These are phyloP conservation scores for Drosophila sordidula DNA, from an alignment of 2,888 invertebrate genomes.

Conservation along the genomic window DNA sequence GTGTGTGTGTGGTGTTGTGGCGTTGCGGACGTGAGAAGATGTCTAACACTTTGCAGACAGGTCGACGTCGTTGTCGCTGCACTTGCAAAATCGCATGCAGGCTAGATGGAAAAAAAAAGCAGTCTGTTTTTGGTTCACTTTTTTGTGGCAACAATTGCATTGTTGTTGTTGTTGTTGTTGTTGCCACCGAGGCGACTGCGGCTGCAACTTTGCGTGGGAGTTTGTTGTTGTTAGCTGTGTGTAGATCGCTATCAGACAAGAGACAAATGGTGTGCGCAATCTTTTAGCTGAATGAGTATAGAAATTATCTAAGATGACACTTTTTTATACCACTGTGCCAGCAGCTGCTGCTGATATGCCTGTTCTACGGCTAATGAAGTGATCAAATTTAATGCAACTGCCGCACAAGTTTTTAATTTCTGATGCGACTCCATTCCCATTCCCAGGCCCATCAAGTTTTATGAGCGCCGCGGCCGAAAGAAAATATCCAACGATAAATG, in stretches of 20 bases:
- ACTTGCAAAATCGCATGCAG: constrained; percentile 75
- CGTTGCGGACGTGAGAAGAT: constrained; percentile 77
- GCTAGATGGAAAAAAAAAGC: constrained; percentile 35
- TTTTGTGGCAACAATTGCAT: constrained; percentile 67
- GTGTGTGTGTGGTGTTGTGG: constrained; percentile 37
- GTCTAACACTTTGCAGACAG: constrained; percentile 80
- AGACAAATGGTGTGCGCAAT: constrained; percentile 84
- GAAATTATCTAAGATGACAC: constrained; percentile 75
- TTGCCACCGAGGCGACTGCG: constrained; percentile 48
- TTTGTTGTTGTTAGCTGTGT: constrained; percentile 56
- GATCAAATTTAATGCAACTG: constrained; percentile 48
- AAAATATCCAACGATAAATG: constrained; percentile 43
- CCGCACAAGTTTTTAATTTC: constrained; percentile 10
- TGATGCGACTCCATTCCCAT: constrained; percentile 42
- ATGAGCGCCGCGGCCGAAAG: constrained; percentile 16
- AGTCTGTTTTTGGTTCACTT: constrained; percentile 46
- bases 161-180: constrained; percentile 57
- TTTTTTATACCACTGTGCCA: constrained; percentile 42
- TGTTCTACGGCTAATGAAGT: constrained; percentile 59
- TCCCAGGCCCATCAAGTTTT: constrained; percentile 52
- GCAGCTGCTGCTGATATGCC: constrained; percentile 19
- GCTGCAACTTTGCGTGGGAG: constrained; percentile 81
- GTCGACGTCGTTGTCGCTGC: constrained; percentile 70
- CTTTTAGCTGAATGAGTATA: constrained; percentile 74
- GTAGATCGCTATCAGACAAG: constrained; percentile 78